phyloP scores from a whole-genome alignment of 2,797 vertebrate genomes.

The Brachyalestes nurse region DNA sequence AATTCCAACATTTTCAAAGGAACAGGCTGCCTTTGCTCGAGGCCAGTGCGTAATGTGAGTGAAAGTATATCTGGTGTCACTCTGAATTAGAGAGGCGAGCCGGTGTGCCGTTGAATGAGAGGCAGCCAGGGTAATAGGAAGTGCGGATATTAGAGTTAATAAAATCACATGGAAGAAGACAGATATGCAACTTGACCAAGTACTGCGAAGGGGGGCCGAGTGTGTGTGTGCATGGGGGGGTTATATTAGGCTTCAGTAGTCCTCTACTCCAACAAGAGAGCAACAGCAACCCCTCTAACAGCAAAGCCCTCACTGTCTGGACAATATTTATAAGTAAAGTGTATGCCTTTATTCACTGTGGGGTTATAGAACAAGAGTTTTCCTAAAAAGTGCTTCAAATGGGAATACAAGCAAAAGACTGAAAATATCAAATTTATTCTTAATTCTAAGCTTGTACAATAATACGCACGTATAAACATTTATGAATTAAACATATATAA shows the following conservation, averaged over 20 bases:
- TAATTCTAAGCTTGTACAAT: no score
- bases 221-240: conserved; percentile 55
- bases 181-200: conserved; percentile 87
- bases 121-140: conserved; percentile 92
- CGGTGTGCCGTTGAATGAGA: conserved; percentile 91
- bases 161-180: conserved; percentile 90
- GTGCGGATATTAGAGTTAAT: conserved; percentile 95
- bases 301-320: conserved; percentile 42
- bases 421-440: no score
- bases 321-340: conserved; percentile 53
- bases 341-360: conserved; percentile 50
- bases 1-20: conserved; percentile 96
- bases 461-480: no score
- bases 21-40: conserved; percentile 89
- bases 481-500: no score
- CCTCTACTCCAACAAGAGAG: conserved; percentile 73
- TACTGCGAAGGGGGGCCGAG: conserved; percentile 62
- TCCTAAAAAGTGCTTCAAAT: no score
- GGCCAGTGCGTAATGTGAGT: conserved; percentile 94
- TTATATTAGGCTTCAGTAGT: conserved; percentile 75
- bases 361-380: no score
- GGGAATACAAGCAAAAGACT: no score
- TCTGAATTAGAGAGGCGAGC: conserved; percentile 95
- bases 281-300: conserved; percentile 62
- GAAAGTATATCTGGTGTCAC: conserved; percentile 97